Conservation (phyloP, 1,140 invertebrate genomes). For the Pseudoatta argentina region DNA sequence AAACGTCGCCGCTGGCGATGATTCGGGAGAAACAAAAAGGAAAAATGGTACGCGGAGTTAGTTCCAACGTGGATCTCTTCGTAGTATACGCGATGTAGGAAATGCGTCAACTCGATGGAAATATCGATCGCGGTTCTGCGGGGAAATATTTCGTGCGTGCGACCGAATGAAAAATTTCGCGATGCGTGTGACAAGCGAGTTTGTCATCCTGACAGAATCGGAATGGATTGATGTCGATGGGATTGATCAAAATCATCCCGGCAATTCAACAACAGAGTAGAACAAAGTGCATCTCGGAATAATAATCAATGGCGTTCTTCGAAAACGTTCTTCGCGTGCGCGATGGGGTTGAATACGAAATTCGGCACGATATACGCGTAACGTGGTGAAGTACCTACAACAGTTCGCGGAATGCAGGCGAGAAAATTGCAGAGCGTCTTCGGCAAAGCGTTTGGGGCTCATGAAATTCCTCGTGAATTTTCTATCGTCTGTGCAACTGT, state of each 20-base stretch:
- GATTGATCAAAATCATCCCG: conserved; percentile 19
- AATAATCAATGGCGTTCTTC: conserved; percentile 1
- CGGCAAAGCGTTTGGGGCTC: conserved; percentile 13
- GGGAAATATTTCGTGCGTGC: conserved; percentile 25
- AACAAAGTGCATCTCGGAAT: neutral
- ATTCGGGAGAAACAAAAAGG: neutral
- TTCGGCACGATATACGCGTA: neutral
- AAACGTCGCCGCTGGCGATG: neutral
- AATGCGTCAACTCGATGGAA: conserved; percentile 34
- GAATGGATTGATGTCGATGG: neutral
- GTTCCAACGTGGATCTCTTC: neutral
- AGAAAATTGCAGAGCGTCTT: conserved; percentile 35
- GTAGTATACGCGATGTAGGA: conserved; percentile 5
- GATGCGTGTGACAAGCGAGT: conserved; percentile 8
- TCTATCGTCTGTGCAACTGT: conserved; percentile 15
- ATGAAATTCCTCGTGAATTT: conserved; percentile 51
- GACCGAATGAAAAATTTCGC: conserved; percentile 22
- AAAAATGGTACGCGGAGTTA: neutral
- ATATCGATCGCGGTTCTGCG: conserved; percentile 45
- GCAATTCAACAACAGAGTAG: neutral
- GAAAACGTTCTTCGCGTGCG: neutral
- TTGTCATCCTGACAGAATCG: neutral
- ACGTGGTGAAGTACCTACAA: neutral
- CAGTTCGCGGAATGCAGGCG: conserved; percentile 26
- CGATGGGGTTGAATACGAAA: neutral